A percentile compares a stretch with the other conserved stretches of the same genome.
Evolutionary conservation across 2,113 vertebrate genomes (phyloP).

Genomic region (Pseudorasbora parva): DNA sequence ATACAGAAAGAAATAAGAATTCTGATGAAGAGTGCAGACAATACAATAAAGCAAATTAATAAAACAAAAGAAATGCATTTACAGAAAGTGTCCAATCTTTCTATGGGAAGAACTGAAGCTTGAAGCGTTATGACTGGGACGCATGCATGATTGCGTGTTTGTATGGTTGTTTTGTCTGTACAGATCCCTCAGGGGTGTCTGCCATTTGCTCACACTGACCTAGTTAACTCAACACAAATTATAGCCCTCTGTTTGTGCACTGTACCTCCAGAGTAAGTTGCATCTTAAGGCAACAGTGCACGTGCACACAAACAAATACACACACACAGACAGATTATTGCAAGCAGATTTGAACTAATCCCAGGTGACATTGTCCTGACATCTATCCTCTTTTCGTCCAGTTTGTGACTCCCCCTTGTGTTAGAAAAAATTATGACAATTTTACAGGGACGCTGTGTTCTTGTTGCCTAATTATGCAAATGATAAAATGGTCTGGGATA

Average conservation of each 20-base stretch:
- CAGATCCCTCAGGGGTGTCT: conserved; percentile 37
- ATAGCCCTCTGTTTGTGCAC: conserved; percentile 11
- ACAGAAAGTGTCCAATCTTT: not conserved
- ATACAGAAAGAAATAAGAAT: not conserved
- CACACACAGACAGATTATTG: conserved; percentile 66
- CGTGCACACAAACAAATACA: conserved; percentile 54
- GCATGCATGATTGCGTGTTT: conserved; percentile 23
- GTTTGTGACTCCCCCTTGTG: conserved; percentile 58
- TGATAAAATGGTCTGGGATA: not conserved
- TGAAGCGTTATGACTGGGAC: not conserved
- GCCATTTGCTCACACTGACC: conserved; percentile 47
- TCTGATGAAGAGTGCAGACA: not conserved
- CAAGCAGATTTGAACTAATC: conserved; percentile 73
- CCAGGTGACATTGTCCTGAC: conserved; percentile 71
- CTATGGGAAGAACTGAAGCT: not conserved
- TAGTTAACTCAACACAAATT: conserved; percentile 33
- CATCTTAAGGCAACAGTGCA: conserved; percentile 38
- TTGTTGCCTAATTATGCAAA: not conserved
- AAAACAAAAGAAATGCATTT: not conserved
- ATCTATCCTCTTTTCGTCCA: conserved; percentile 35
- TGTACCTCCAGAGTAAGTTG: not conserved
- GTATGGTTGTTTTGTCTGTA: conserved; percentile 23
- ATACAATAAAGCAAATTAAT: no score
- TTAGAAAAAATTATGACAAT: not conserved
- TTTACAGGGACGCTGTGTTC: not conserved